Conservation (phyloP, 2,888 invertebrate species). For the Andrena chrysosceles region DNA sequence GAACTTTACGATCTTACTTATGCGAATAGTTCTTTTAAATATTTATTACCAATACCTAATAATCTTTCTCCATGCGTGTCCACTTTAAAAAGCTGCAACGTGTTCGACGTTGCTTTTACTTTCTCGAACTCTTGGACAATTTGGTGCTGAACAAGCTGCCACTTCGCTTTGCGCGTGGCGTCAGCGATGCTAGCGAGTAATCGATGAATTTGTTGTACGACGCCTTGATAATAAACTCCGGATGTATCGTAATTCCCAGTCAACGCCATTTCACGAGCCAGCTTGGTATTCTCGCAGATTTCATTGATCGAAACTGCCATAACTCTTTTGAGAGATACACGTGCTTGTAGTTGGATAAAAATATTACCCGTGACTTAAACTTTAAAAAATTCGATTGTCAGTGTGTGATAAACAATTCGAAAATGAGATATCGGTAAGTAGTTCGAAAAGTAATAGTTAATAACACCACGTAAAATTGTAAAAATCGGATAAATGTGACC, state of each 20-base stretch:
- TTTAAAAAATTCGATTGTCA: not conserved
- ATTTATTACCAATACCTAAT: slow-evolving; percentile 76
- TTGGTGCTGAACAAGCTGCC: slow-evolving; percentile 96
- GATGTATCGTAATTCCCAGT: slow-evolving; percentile 98
- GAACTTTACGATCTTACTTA: slow-evolving; percentile 14
- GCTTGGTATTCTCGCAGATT: slow-evolving; percentile 97
- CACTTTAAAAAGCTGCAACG: slow-evolving; percentile 91
- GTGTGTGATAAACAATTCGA: not conserved
- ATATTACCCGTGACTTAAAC: not conserved
- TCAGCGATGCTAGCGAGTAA: slow-evolving; percentile 93
- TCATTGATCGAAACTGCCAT: slow-evolving; percentile 96
- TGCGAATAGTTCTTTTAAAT: not conserved
- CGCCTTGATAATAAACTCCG: slow-evolving; percentile 96
- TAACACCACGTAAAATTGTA: not conserved
- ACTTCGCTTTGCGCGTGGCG: slow-evolving; percentile 93
- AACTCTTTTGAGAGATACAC: slow-evolving; percentile 17
- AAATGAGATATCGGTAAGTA: slow-evolving; percentile 2
- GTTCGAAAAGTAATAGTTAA: not conserved
- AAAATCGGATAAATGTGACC: not conserved
- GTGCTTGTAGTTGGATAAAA: not conserved
- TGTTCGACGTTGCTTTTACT: slow-evolving; percentile 92
- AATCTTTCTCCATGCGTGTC: slow-evolving; percentile 87
- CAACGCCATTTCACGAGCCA: slow-evolving; percentile 97
- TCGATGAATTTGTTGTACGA: slow-evolving; percentile 95
- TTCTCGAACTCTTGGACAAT: slow-evolving; percentile 96